phyloP scores from a whole-genome alignment of 23 tunicate genomes.

The Halocynthia aurantium region DNA sequence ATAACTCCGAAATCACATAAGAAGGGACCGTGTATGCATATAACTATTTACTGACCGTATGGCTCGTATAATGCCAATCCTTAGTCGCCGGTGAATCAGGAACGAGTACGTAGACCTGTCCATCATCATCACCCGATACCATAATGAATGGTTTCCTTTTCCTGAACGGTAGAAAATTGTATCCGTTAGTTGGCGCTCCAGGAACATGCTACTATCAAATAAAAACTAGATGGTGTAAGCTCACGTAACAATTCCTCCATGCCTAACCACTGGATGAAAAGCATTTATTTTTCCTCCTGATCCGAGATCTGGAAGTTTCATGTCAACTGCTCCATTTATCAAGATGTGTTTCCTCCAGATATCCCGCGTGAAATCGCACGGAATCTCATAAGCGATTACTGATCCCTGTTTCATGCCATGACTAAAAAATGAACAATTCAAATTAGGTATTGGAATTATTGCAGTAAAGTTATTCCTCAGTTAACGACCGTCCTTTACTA shows the following conservation, averaged over 20 bases:
- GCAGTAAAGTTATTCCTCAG: background rate
- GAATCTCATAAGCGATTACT: conserved; percentile 79
- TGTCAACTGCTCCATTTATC: conserved; percentile 53
- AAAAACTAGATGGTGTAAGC: background rate
- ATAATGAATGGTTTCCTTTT: conserved; percentile 87
- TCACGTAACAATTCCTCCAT: conserved; percentile 20
- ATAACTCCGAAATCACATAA: too few relatives aligned
- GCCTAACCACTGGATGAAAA: conserved; percentile 66
- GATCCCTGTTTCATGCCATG: conserved; percentile 58
- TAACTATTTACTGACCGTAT: conserved; percentile 23
- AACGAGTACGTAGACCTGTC: conserved; percentile 69
- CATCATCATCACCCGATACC: conserved; percentile 84
- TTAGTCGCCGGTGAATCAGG: conserved; percentile 71
- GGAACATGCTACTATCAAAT: too few relatives aligned
- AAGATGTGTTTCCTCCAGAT: conserved; percentile 74
- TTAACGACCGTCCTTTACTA: background rate
- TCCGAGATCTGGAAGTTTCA: conserved; percentile 41
- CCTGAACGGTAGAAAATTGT: background rate
- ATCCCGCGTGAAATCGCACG: conserved; percentile 78
- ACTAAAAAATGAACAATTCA: conserved; percentile 20
- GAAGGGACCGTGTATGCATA: too few relatives aligned
- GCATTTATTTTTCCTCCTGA: conserved; percentile 80
- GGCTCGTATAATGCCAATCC: conserved; percentile 75
- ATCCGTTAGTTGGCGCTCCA: too few relatives aligned
- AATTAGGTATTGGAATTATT: background rate